Base-by-base conservation (phyloP, 1,140 invertebrate species). In the Temnothorax longispinosus region DNA sequence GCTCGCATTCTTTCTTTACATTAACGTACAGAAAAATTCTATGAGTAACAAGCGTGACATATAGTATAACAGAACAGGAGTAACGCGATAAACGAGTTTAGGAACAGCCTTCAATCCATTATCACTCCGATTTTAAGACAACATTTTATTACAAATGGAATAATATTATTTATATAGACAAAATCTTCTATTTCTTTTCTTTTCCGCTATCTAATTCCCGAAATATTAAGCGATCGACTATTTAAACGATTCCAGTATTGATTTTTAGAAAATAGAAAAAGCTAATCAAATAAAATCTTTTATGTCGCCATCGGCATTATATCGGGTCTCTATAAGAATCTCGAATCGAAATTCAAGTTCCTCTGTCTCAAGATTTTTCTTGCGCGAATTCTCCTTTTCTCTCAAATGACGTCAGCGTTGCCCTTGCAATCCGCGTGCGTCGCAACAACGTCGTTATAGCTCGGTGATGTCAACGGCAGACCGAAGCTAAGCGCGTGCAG, bases 401-500 rank as follows among this genome's bases (percentile, higher is more conserved):
- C 56, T 32, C 7, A 11, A 77, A 47, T 38, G 32, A 15, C 18
- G n/a, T 11, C 44, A 5, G 38, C 13, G 2, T 8, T 13, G 38
- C 2, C 10, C 3, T 32, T 11, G 38, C 54, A 21, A 60, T 44
- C 3, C 77, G 52, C 77, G 47, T 11, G 44, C 47, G 41, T 64
- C 75, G 50, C 56, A 32, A 38, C 52, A 35, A 35, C 50, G 21
- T 62, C 44, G 74, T 56, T 41, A 77, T 6, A 47, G 64, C 32
- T n/a, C 38, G 32, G 54, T 32, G 41, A 72, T 58, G 67, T 74
- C 86, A 44, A 54, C 21, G 47, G 13, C 52, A 76, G 84, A 69
- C 52, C 58, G 72, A 72, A 81, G 69, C 77, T 67, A 82, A 84
- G 41, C 69, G 80, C 54, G 80, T 84, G 54, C 80, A 47, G 54